Evolutionary conservation across 2,888 invertebrate genomes (phyloP).

Genomic region (Stenolophus ochropezus): DNA sequence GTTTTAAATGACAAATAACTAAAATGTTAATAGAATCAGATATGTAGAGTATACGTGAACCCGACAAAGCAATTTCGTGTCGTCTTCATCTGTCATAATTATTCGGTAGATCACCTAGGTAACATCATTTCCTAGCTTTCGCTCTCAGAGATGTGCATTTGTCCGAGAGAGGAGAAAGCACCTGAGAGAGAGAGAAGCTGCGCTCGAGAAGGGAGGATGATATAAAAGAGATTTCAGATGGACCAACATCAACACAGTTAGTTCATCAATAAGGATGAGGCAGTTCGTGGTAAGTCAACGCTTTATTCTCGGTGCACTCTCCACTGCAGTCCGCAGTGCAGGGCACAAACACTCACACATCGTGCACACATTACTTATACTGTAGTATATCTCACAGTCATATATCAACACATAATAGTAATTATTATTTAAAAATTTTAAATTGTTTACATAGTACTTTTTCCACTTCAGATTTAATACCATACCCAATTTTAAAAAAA

Average conservation of each 20-base stretch:
- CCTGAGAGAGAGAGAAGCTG: background rate
- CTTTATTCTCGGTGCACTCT: no score
- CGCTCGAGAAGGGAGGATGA: slow-evolving; percentile 26
- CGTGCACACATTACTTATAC: no score
- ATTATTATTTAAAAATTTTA: no score
- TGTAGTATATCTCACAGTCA: no score
- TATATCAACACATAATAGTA: no score
- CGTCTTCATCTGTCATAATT: background rate
- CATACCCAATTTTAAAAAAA: no score
- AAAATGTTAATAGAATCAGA: background rate
- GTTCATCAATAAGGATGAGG: slow-evolving; percentile 66
- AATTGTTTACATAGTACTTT: no score
- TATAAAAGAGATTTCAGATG: slow-evolving; percentile 39
- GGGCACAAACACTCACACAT: no score
- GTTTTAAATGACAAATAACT: background rate
- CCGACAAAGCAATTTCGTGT: no score
- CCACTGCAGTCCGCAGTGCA: no score
- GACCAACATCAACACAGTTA: slow-evolving; percentile 13
- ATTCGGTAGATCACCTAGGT: background rate
- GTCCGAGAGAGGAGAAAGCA: background rate
- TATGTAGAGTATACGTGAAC: no score
- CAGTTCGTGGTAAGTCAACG: slow-evolving; percentile 70
- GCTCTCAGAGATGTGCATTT: slow-evolving; percentile 9
- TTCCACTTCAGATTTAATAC: no score
- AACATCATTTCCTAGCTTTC: background rate